These are phyloP conservation scores for Holothuria scabra DNA, from an alignment of 53 echinoderm and acorn worm genomes.

Conservation along the genomic window DNA sequence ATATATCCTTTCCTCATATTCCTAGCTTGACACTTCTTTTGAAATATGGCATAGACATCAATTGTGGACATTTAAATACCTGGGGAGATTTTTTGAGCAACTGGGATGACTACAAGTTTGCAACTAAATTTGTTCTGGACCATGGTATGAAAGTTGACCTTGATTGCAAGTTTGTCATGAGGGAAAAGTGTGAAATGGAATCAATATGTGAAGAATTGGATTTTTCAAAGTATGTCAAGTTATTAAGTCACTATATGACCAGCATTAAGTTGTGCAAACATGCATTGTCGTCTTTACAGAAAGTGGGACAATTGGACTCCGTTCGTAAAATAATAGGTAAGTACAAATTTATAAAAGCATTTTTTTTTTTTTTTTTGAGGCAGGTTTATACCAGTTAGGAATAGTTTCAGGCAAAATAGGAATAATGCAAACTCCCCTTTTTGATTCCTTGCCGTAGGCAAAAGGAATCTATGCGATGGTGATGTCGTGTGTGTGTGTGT, in stretches of 20 bases:
- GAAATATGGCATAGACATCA: slow-evolving; percentile 45
- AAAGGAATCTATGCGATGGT: too few species aligned
- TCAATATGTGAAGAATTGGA: neutral
- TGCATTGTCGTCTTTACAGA: slow-evolving; percentile 12
- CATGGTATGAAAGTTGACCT: slow-evolving; percentile 43
- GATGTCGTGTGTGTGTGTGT: too few species aligned
- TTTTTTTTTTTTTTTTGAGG: too few species aligned
- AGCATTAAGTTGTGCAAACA: slow-evolving; percentile 27
- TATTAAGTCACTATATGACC: slow-evolving; percentile 28
- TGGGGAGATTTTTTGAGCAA: slow-evolving; percentile 23
- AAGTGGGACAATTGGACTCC: neutral
- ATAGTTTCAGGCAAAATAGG: too few species aligned
- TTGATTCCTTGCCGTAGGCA: too few species aligned
- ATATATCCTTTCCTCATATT: slow-evolving; percentile 2
- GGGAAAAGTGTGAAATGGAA: neutral
- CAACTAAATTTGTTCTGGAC: slow-evolving; percentile 45
- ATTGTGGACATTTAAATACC: slow-evolving; percentile 49
- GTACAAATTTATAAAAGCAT: neutral
- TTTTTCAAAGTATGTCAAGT: slow-evolving; percentile 22
- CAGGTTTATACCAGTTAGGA: too few species aligned
- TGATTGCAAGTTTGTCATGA: slow-evolving; percentile 26
- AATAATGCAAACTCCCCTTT: too few species aligned
- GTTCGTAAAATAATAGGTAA: neutral
- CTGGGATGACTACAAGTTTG: neutral
- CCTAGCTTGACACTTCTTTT: slow-evolving; percentile 43